Evolutionary conservation across 1,140 invertebrate species (phyloP).

Genomic region (Drosophila miranda): DNA sequence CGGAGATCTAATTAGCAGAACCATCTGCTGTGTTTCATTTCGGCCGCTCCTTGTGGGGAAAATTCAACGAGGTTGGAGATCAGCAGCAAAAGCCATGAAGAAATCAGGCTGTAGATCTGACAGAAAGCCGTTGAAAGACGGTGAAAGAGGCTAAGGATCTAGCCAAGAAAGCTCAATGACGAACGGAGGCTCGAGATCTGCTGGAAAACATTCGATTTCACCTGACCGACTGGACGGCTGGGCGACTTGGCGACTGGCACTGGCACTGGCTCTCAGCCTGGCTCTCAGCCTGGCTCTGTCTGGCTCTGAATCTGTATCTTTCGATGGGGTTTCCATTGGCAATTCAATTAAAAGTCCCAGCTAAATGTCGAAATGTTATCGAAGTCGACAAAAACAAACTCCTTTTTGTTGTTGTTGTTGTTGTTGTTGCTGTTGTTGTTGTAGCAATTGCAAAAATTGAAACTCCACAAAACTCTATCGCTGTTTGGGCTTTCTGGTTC

Average conservation of each 20-base stretch:
- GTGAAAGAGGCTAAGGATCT: no score
- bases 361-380: slow-evolving; percentile 70
- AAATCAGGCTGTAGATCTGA: no score
- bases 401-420: slow-evolving; percentile 19
- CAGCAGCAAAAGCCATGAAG: no score
- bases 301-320: no score
- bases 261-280: not conserved
- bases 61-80: no score
- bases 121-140: no score
- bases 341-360: slow-evolving; percentile 44
- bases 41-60: no score
- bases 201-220: slow-evolving; percentile 41
- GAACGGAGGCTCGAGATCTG: not conserved
- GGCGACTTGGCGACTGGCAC: not conserved
- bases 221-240: slow-evolving; percentile 15
- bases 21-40: no score
- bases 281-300: slow-evolving; percentile 12
- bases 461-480: slow-evolving; percentile 51
- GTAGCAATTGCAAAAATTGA: slow-evolving; percentile 56
- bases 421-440: slow-evolving; percentile 35
- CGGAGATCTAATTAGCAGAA: no score
- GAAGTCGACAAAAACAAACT: slow-evolving; percentile 37
- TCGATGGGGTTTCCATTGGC: slow-evolving; percentile 8
- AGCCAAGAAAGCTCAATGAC: no score
- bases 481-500: slow-evolving; percentile 14